Evolutionary conservation across 2,113 vertebrate genomes (phyloP).

Genomic region (Montifringilla adamsi): DNA sequence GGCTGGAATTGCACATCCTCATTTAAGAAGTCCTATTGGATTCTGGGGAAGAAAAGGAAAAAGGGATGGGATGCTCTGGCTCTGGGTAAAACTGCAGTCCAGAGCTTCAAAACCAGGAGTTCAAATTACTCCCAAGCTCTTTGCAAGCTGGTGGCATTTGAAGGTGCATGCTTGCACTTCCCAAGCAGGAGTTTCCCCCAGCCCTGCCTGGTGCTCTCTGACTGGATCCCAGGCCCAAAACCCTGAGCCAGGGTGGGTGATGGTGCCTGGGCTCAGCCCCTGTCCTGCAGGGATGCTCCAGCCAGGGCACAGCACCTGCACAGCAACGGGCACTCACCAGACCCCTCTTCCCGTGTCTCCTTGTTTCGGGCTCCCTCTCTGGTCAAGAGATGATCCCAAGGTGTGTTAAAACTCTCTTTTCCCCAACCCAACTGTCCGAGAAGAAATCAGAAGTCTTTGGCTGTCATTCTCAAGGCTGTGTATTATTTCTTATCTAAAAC

Average conservation of each 20-base stretch:
- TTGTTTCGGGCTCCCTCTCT: too few species aligned
- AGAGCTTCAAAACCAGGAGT: neutral
- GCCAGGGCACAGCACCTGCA: neutral
- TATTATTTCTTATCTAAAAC: too few species aligned
- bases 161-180: neutral
- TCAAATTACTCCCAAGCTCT: neutral
- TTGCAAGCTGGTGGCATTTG: neutral
- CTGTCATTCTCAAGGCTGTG: too few species aligned
- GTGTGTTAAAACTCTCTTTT: too few species aligned
- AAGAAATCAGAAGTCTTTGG: too few species aligned
- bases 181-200: neutral
- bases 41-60: neutral
- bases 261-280: neutral
- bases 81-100: neutral
- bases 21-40: neutral
- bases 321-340: neutral
- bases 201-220: neutral
- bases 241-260: neutral
- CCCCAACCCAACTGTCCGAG: too few species aligned
- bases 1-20: neutral
- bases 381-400: too few species aligned
- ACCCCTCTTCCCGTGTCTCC: neutral
- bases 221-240: neutral
- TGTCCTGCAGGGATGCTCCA: neutral
- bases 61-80: neutral